Base-by-base conservation (phyloP, 1,140 invertebrate genomes). In the Trachymyrmex cornetzi region DNA sequence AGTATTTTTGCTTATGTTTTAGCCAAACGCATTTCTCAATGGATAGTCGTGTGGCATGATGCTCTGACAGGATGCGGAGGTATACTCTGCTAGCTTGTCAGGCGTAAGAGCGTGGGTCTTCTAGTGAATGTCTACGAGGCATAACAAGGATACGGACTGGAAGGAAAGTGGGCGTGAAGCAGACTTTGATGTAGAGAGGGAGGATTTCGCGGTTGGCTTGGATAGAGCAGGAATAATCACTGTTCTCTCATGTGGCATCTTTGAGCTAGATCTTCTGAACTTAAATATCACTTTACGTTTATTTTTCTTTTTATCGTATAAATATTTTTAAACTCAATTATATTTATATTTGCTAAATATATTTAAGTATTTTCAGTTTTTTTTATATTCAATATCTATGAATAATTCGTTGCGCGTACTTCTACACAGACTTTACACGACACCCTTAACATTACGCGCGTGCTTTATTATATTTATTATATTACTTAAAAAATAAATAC, bases 101-200 rank as follows among this genome's bases (percentile, higher is more conserved):
- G 19, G 19, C 48, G 53, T 74, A 59, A 74, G 44, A 82, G 53
- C 50, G 67, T 59, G 34, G 19, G 22, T 61, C 80, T 82, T 82
- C 6, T 19, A 72, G 57, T 27, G 27, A 79, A 14, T 67, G 77
- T 69, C 67, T 87, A 59, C 71, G 84, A 66, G 64, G 75, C 67
- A 77, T 77, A 88, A 85, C 88, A 74, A 72, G 82, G 82, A 87
- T 89, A 88, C 82, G 86, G 48, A 85, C 71, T 71, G 63, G 77
- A 77, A 87, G 89, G 77, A 91, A 91, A 91, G 85, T 84, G 86
- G 82, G 87, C 89, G 89, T 90, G 85, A 90, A 91, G 87, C 88
- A 79, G 90, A 86, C 90, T 91, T 90, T 90, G 90, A 92, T 91
- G 85, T 89, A 86, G 74, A 89, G 88, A 89, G 89, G 69, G 75